Evolutionary conservation across 2,888 invertebrate species (phyloP), one percentile per base, ranked within the genome.

Genomic region (Lissocephala sabroskyi): DNA sequence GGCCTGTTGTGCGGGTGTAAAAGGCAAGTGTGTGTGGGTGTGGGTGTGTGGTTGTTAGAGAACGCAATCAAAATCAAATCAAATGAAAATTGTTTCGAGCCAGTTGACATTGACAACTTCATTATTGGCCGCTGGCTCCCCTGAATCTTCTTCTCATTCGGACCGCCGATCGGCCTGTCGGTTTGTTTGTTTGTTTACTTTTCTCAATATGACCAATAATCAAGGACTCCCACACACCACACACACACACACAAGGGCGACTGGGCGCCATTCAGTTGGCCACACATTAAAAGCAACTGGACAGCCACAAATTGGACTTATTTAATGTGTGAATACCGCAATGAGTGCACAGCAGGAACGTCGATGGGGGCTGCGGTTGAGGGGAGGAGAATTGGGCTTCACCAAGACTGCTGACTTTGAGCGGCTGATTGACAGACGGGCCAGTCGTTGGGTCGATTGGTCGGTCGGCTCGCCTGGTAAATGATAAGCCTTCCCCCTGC

Each of bases 31-130:
- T 50, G 44, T 43, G 43, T 41, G 41, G 54, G 57, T 49, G 41
- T 49, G 52, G 45, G 57, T 13, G 16, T 16, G 14, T 16, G 13
- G 3, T 2, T 48, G 47, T 23, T 23, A 68, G 57, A 68, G 61
- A 70, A 74, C 53, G 65, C 67, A 71, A 71, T 71, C 70, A 75
- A 76, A 74, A 76, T 74, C 74, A 71, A 77, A 74, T 78, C 71
- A 77, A 75, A 80, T 79, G 62, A 79, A 70, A 73, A 78, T 75
- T 63, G 70, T 73, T 73, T 68, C 55, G 59, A 71, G 57, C 59
- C 61, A 63, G 60, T 56, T 59, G 58, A 59, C 65, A 73, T 71
- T 79, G 75, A 79, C 79, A 79, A 71, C 62, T 77, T 70, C 76
- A 74, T 73, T 73, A 76, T 73, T 58, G 68, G 45, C 48, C 23